phyloP scores from a whole-genome alignment of 1,140 invertebrate species.

The Drosophila nasuta region DNA sequence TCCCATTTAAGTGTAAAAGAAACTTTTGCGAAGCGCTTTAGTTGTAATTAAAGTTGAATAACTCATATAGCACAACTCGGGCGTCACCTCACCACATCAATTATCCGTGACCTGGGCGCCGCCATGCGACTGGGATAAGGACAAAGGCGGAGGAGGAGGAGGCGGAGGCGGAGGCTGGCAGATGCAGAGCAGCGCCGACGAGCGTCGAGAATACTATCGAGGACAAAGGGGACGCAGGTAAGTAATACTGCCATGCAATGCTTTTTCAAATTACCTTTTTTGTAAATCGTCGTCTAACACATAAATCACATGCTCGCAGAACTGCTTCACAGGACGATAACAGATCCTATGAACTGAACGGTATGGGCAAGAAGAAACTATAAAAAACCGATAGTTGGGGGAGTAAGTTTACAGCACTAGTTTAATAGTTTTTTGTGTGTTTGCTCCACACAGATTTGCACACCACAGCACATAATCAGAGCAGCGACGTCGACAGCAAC shows the following conservation, averaged over 20 bases:
- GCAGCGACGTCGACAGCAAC: constrained; percentile 66
- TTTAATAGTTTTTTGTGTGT: not conserved
- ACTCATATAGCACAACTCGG: constrained; percentile 74
- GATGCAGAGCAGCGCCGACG: constrained; percentile 74
- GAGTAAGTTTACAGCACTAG: not conserved
- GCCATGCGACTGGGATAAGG: constrained; percentile 69
- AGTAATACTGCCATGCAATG: constrained; percentile 19
- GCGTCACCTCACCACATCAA: constrained; percentile 80
- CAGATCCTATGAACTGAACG: constrained; percentile 65
- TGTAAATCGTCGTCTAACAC: constrained; percentile 5
- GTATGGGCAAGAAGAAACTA: constrained; percentile 25
- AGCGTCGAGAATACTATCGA: constrained; percentile 63
- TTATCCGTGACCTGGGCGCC: constrained; percentile 83
- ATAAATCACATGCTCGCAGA: constrained; percentile 42
- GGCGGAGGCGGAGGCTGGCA: constrained; percentile 58
- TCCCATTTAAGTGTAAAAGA: not conserved
- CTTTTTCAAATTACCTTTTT: constrained; percentile 4
- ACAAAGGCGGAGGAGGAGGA: constrained; percentile 19
- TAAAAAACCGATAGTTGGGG: not conserved
- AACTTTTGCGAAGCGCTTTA: not conserved
- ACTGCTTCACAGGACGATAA: constrained; percentile 73
- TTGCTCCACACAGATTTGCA: constrained; percentile 54
- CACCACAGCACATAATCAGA: constrained; percentile 60
- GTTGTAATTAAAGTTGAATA: constrained; percentile 34
- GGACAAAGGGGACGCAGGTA: constrained; percentile 66